Percentiles rank a stretch among this genome's conserved stretches.
phyloP scores from a whole-genome alignment of 2,797 vertebrate species.

The Gymnothorax javanicus region DNA sequence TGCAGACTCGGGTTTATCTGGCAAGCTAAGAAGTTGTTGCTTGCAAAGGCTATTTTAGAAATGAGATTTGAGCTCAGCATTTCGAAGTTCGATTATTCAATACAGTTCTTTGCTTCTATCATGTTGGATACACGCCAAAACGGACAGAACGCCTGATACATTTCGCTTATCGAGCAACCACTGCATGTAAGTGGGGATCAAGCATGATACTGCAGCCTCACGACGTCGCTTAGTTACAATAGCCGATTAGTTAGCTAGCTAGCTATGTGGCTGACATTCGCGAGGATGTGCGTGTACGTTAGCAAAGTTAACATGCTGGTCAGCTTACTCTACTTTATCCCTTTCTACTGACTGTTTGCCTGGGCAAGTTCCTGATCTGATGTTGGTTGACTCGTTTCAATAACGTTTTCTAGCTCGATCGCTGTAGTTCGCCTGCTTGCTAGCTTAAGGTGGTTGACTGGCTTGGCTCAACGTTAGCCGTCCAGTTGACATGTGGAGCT shows the following conservation, averaged over 20 bases:
- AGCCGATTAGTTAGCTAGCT: not conserved
- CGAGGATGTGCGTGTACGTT: not conserved
- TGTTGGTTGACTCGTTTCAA: not conserved
- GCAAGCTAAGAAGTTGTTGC: not conserved
- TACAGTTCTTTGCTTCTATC: not conserved
- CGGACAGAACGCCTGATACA: not conserved
- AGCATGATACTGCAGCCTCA: not conserved
- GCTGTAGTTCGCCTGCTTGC: not conserved
- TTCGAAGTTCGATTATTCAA: not conserved
- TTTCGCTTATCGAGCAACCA: not conserved
- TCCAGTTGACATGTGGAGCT: not conserved
- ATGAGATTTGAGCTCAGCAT: not conserved
- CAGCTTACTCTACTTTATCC: not conserved
- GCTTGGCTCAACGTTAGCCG: not conserved
- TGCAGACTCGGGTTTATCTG: not conserved
- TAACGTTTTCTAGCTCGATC: no score
- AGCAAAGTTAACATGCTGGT: not conserved
- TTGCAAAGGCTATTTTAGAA: not conserved
- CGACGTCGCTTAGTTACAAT: not conserved
- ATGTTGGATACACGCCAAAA: no score
- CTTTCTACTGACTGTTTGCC: not conserved
- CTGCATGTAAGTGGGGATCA: not conserved
- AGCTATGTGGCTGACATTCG: not conserved
- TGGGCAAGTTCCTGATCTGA: not conserved
- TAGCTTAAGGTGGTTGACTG: not conserved